Evolutionary conservation across 2,113 vertebrate species (phyloP), one percentile per base, ranked within the genome.

Genomic region (Psittacara wagleri): DNA sequence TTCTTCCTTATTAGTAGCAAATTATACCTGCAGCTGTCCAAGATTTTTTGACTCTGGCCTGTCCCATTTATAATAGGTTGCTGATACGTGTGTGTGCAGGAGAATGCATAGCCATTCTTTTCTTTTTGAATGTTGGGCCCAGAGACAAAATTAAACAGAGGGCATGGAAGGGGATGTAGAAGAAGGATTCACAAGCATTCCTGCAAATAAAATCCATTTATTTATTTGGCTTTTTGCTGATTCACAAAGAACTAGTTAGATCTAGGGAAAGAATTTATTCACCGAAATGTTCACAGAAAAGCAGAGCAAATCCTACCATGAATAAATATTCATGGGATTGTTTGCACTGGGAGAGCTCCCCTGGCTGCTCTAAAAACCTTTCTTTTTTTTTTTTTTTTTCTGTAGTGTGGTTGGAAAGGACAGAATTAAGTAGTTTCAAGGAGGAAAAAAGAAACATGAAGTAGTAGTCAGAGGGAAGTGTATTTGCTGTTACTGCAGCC

Each of bases 311-410:
- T 96, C 83, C 88, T 91, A 92, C 66, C 66, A 89, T 82, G 86
- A 95, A 96, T 96, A 96, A 95, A 96, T 94, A 94, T 95, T 94
- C 95, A 94, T 91, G 73, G 83, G 6, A 87, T 44, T 89, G 84
- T 93, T 95, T 94, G 67, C 77, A 89, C 83, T 83, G 74, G 44
- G 70, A 91, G 66, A 92, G 35, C 52, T 97, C 86, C 82, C 80
- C 41, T 86, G 94, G 86, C 81, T 95, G 66, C 84, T 91, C 63
- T 93, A 88, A 95, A 90, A 91, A 29, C 15, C 19, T 63, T 75
- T 62, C 39, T 55, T 41, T 41, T 39, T 62, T 43, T 37, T 37
- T 37, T 55, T 41, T 39, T 29, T 33, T 49, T 29, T 13, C 37
- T 63, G 13, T 55, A 41, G 29, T 49, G 24, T 90, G 51, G 19